phyloP scores from a whole-genome alignment of 2,113 vertebrate species.

The Hydrochoerus hydrochaeris region DNA sequence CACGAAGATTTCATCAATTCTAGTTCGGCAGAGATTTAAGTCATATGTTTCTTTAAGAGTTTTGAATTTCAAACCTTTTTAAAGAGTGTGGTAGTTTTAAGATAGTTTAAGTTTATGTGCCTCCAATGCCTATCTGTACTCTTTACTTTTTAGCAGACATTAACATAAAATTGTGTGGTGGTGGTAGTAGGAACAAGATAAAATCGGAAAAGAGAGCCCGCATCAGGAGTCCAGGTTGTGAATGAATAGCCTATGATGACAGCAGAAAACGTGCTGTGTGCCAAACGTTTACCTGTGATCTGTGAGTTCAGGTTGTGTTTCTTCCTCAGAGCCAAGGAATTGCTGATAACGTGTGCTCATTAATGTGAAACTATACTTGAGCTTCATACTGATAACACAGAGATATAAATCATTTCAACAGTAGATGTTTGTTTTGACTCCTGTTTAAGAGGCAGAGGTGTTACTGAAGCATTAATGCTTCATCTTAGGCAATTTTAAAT shows the following conservation, averaged over 20 bases:
- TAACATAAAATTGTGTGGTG: slow-evolving; percentile 2
- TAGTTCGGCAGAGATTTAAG: neutral
- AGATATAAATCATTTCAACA: slow-evolving; percentile 30
- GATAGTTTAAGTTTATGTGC: slow-evolving; percentile 15
- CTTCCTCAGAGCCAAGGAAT: neutral
- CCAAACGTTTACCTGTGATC: neutral
- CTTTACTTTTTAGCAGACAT: neutral
- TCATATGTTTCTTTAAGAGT: neutral
- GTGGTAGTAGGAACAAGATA: neutral
- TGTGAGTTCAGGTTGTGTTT: slow-evolving; percentile 1
- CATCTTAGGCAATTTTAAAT: slow-evolving; percentile 30
- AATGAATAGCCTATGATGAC: neutral
- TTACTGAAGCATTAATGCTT: slow-evolving; percentile 26
- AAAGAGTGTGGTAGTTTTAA: slow-evolving; percentile 38
- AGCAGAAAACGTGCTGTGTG: slow-evolving; percentile 14
- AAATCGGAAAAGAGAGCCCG: neutral
- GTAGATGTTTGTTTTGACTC: slow-evolving; percentile 34
- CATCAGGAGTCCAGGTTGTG: neutral
- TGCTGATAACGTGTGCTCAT: slow-evolving; percentile 11
- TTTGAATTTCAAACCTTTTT: slow-evolving; percentile 40
- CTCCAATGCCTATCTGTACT: neutral
- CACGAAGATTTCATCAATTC: neutral
- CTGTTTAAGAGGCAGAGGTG: slow-evolving; percentile 13
- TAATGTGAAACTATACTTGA: neutral
- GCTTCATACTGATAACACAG: neutral